Base-by-base conservation (phyloP, 2,888 invertebrate species). In the Drosophila paranaensis region DNA sequence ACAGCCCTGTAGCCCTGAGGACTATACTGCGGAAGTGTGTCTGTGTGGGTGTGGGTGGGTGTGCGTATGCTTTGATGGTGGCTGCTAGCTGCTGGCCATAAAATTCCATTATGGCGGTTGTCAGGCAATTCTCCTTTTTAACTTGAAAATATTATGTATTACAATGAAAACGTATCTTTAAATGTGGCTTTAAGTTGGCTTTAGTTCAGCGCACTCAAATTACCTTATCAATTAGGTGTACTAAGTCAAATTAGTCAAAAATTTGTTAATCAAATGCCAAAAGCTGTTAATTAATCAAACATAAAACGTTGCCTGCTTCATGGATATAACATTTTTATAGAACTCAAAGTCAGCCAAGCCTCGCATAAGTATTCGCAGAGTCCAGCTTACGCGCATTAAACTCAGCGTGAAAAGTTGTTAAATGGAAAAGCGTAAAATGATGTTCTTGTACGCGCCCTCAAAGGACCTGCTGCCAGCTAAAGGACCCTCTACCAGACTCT, bases 81-180 rank as follows among this genome's bases (percentile, higher is more conserved):
- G 30, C 43, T 48, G 37, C 46, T 51, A 2, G 54, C 46, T 54
- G 46, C 33, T 48, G 50, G 39, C 35, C 68, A 55, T 75, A 65
- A 72, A 72, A 79, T 46, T 57, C 46, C 51, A 68, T 67, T 62
- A 65, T 56, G 42, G 42, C 16, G 30, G 25, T 25, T 67, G 40
- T 40, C 33, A 27, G n/a, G 30, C 16, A 20, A n/a, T 3, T n/a
- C 43, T 6, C 39, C 20, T 11, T 35, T 25, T 16, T 40, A 43
- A 53, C 37, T 6, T 30, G 35, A 46, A 39, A 50, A 51, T 37
- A 13, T 8, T 25, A 3, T 45, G 20, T 8, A 13, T 51, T 4
- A 42, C 14, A 48, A 51, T 58, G 46, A 60, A 64, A 39, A 13
- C 60, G 40, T 65, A 45, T 9, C 16, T 16, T 58, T 14, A 53